Evolutionary conservation across 2,888 invertebrate genomes (phyloP).

Genomic region (Drosophila kokeensis): DNA sequence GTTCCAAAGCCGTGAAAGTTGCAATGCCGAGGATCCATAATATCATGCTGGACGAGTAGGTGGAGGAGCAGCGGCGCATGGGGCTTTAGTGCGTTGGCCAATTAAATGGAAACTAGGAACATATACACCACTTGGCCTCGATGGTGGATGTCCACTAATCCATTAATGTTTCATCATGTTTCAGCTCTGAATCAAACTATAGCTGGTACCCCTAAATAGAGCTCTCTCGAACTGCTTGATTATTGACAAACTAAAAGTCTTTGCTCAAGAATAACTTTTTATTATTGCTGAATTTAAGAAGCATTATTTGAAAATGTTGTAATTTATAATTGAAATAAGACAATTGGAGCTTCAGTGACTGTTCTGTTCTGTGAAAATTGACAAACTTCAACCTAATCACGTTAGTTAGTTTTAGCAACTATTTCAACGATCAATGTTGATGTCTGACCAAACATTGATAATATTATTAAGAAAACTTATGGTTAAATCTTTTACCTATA

Average conservation of each 20-base stretch:
- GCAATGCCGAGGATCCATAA: conserved; percentile 22
- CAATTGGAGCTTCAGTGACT: no score
- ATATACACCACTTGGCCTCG: conserved; percentile 21
- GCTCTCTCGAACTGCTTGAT: background rate
- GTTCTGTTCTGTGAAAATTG: no score
- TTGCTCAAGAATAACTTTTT: background rate
- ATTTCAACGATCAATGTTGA: background rate
- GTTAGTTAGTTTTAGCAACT: background rate
- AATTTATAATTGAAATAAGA: no score
- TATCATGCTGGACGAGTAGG: background rate
- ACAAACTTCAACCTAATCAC: background rate
- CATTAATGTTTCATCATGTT: background rate
- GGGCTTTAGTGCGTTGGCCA: conserved; percentile 8
- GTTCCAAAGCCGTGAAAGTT: conserved; percentile 56
- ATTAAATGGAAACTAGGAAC: conserved; percentile 32
- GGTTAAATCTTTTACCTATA: background rate
- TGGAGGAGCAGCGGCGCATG: background rate
- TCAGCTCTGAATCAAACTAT: background rate
- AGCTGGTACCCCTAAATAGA: background rate
- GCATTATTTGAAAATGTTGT: background rate
- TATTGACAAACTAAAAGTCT: background rate
- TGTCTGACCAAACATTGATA: background rate
- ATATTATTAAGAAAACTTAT: background rate
- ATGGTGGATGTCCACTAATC: conserved; percentile 21
- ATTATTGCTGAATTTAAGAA: background rate